Evolutionary conservation across 2,797 vertebrate species (phyloP), one percentile per base, ranked within the genome.

Genomic region (Borostomias antarcticus): DNA sequence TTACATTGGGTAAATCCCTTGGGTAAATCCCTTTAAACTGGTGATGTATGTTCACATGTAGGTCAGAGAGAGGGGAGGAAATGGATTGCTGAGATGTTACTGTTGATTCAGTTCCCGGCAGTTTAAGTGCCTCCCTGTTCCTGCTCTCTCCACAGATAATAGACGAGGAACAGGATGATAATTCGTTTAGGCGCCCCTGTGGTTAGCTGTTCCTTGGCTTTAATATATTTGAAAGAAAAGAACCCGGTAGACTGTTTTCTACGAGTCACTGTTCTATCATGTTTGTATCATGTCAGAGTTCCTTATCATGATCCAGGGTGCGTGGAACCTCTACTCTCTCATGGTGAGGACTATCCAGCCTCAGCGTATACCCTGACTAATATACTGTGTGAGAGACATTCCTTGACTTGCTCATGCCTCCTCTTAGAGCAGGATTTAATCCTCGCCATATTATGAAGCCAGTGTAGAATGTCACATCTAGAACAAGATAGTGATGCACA

Each of bases 51-150:
- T 45, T 29, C 25, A 4, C 56, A 35, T 59, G 57, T 67, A 50
- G 65, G 28, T 35, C 65, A 66, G 45, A 58, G 53, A 48, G 45
- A 52, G n/a, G 37, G 37, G 15, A 52, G 21, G 50, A 25, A 52
- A 52, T 52, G 50, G 50, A 52, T 52, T 2, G 19, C 10, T 23
- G 50, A 52, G 25, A 52, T 21, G 48, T 51, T 25, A n/a, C 48
- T 51, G 48, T 9, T 9, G 15, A 8, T 40, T 15, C 6, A 8
- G 1, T 40, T 2, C 37, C 37, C 37, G 9, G 6, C 37, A 40
- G 37, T n/a, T n/a, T n/a, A n/a, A n/a, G n/a, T n/a, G n/a, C n/a
- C n/a, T n/a, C n/a, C n/a, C n/a, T n/a, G n/a, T n/a, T n/a, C n/a
- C 37, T 15, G 13, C 13, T 43, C 35, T 37, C 37, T 43, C 40